Base-by-base conservation (phyloP, 1,140 invertebrate species). In the Danaus melanippus region DNA sequence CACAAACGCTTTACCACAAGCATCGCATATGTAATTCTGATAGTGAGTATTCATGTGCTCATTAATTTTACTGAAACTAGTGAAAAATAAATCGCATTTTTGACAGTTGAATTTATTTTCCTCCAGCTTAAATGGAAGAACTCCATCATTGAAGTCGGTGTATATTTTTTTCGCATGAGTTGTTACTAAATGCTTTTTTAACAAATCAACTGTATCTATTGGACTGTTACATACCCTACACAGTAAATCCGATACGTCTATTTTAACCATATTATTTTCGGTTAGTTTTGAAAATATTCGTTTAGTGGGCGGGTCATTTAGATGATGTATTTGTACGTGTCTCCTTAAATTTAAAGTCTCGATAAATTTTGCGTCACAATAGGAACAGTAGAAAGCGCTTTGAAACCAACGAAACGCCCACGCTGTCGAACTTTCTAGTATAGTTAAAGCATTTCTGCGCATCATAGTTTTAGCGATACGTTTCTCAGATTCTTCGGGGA, bases 1-100 rank as follows among this genome's bases (percentile, higher is more conserved):
- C 3, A 87, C 89, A 72, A 89, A 92, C 62, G 76, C 86, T 50
- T 91, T 90, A 1, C 90, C 89, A 69, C 94, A 95, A 21, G 89
- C 79, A 7, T 90, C 89, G 65, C 89, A 89, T 61, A 92, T 89
- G 67, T 94, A 92, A 40, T 76, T 84, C 43, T 78, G 69, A 47
- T 79, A 83, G 56, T 89, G 87, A 4, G 71, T 74, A 44, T 84
- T 82, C 74, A 87, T 82, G 39, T 89, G 88, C 42, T 78, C 74
- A 46, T 84, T 84, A 8, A 81, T 60, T 65, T 82, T 81, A 0
- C 73, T 47, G 50, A 84, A 85, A 39, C 62, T 77, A 0, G 53
- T 12, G 56, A 76, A 81, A n/a, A 56, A 47, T 6, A 51, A 46
- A 12, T 54, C 63, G 53, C 84, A 86, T 46, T 67, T 75, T 50